Conservation (phyloP, 2,888 invertebrate species). For the Pseudeuparius sepicola region DNA sequence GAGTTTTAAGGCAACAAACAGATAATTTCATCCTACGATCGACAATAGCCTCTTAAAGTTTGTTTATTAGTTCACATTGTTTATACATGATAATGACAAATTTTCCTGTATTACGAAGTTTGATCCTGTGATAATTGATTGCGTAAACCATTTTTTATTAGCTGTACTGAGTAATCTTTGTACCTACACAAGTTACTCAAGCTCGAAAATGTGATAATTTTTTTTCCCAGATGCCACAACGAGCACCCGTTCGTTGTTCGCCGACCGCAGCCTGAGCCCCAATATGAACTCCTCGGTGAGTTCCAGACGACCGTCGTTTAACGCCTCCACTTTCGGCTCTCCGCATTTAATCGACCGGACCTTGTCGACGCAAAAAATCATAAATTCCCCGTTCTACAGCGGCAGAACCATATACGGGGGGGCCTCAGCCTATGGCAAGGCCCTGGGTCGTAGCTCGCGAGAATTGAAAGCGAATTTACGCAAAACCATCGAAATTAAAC, state of each 20-base stretch:
- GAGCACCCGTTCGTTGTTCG: constrained; percentile 28
- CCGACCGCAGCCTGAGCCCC: constrained; percentile 35
- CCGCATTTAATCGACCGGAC: constrained; percentile 39
- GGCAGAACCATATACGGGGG: constrained; percentile 70
- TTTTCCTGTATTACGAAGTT: too few relatives aligned
- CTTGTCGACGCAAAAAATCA: constrained; percentile 37
- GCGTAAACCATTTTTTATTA: too few relatives aligned
- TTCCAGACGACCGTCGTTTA: constrained; percentile 43
- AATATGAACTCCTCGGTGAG: constrained; percentile 37
- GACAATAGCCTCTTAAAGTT: too few relatives aligned
- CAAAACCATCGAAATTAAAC: constrained; percentile 41
- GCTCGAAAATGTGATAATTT: too few relatives aligned
- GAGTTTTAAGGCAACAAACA: too few relatives aligned
- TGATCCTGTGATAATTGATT: too few relatives aligned
- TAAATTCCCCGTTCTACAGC: constrained; percentile 62
- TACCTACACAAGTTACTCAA: too few relatives aligned
- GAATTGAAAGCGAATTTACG: constrained; percentile 21
- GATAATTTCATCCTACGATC: too few relatives aligned
- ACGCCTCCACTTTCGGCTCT: constrained; percentile 38
- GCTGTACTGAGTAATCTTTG: too few relatives aligned
- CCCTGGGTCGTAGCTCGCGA: constrained; percentile 23
- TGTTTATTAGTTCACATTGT: too few relatives aligned
- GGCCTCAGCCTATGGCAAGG: constrained; percentile 47
- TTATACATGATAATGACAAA: too few relatives aligned
- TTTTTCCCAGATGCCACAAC: too few relatives aligned